These are phyloP conservation scores for Tauraco erythrolophus DNA, from an alignment of 2,113 vertebrate species.

Conservation along the genomic window DNA sequence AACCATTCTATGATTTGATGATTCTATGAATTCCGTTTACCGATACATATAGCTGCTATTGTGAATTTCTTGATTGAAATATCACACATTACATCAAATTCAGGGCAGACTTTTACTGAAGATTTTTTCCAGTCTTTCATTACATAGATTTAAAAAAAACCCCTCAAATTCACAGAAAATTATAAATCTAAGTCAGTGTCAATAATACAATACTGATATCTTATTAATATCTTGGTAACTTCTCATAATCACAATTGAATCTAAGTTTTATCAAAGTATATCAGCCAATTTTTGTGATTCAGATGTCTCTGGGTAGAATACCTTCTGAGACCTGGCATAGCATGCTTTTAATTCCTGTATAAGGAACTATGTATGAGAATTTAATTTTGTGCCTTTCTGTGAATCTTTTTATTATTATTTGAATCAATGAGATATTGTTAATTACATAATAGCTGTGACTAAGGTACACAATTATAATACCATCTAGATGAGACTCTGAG, in stretches of 20 bases:
- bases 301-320: neutral
- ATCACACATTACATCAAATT: neutral
- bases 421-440: neutral
- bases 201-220: neutral
- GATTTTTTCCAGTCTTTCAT: neutral
- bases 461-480: neutral
- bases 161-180: neutral
- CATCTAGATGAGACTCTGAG: neutral
- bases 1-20: no score
- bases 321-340: neutral
- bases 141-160: neutral
- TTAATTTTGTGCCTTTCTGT: neutral
- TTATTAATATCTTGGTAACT: neutral
- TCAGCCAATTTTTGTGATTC: neutral
- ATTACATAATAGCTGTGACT: neutral
- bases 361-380: neutral
- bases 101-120: neutral
- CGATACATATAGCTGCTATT: neutral
- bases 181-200: neutral
- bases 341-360: neutral
- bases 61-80: neutral
- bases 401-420: neutral
- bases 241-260: neutral
- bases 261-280: neutral
- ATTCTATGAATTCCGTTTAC: neutral